These are phyloP conservation scores for Mastacembelus armatus DNA, from an alignment of 2,797 vertebrate species.

Conservation along the genomic window DNA sequence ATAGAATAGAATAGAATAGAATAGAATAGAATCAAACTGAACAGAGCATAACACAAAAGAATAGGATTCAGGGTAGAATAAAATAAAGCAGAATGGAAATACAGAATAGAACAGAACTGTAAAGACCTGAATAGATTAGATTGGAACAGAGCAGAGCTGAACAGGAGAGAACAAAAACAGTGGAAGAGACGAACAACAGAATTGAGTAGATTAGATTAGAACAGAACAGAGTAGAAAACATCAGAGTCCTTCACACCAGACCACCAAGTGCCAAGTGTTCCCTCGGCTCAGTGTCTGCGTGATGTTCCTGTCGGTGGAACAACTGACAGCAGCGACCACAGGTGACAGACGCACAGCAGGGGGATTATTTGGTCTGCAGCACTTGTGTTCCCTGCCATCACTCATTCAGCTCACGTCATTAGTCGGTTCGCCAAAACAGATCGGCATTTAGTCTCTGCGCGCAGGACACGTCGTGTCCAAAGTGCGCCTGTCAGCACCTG, in stretches of 20 bases:
- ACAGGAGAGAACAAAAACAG: background rate
- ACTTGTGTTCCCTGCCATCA: slow-evolving; percentile 55
- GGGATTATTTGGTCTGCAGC: slow-evolving; percentile 50
- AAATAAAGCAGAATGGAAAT: too few species aligned
- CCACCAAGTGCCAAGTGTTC: slow-evolving; percentile 4
- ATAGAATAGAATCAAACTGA: too few species aligned
- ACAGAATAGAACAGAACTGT: background rate
- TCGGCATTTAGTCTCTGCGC: slow-evolving; percentile 10
- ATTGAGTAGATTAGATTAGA: background rate
- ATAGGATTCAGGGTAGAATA: too few species aligned
- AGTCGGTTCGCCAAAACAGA: slow-evolving; percentile 12
- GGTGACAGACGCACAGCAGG: slow-evolving; percentile 53
- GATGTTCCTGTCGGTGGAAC: slow-evolving; percentile 38
- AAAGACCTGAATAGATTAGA: background rate
- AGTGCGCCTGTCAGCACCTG: slow-evolving; percentile 13
- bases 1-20: rapidly evolving
- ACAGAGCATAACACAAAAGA: too few species aligned
- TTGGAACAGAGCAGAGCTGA: background rate
- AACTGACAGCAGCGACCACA: slow-evolving; percentile 66
- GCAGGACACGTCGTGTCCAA: slow-evolving; percentile 1
- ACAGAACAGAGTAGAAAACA: too few species aligned
- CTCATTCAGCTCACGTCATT: slow-evolving; percentile 60
- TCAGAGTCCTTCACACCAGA: background rate
- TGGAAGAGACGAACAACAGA: background rate
- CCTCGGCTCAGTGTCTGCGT: background rate